Evolutionary conservation across 2,113 vertebrate species (phyloP), one percentile per base, ranked within the genome.

Genomic region (Rhipidura dahli): DNA sequence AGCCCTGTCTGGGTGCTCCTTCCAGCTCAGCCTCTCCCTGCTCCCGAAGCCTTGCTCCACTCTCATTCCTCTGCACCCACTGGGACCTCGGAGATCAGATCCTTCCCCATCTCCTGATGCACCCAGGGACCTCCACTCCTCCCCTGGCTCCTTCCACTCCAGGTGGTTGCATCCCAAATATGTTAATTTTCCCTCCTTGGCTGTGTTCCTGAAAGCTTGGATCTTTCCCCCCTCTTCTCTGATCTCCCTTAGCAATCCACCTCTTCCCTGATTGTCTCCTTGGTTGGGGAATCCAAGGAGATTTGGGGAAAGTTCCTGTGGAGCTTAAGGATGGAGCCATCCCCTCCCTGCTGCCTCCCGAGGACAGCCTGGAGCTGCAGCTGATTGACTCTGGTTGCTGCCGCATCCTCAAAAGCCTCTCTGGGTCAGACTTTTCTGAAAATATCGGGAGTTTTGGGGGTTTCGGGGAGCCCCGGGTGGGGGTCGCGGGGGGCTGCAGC

Each of bases 361-460:
- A 4, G 44, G 15, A 35, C 37, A 19, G 5, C 33, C 54, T 37
- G 54, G 49, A 49, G 14, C 2, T 4, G 13, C 60, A 40, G n/a
- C 0, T 17, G 2, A 31, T 31, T 17, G 4, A 6, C 35, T 57
- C 28, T 28, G 8, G 0, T 3, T 15, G n/a, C 78, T 11, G 1
- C 6, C 18, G 19, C 61, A 20, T 7, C 44, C 27, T 2, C 45
- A 20, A 30, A 24, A 23, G 5, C 42, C 17, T 11, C 31, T 60
- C 39, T 20, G 73, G 15, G 17, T 40, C 5, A 9, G 18, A 10
- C 4, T 40, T 49, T 40, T 9, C 24, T 11, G 31, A 13, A 33
- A 77, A 27, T 12, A 14, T 3, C 44, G 31, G 5, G 8, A 3
- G 3, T 35, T 45, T 13, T 31, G 45, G 23, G 2, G 0, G 3